Evolutionary conservation across 1,140 invertebrate genomes (phyloP).

Genomic region (Epicauta chinensis): DNA sequence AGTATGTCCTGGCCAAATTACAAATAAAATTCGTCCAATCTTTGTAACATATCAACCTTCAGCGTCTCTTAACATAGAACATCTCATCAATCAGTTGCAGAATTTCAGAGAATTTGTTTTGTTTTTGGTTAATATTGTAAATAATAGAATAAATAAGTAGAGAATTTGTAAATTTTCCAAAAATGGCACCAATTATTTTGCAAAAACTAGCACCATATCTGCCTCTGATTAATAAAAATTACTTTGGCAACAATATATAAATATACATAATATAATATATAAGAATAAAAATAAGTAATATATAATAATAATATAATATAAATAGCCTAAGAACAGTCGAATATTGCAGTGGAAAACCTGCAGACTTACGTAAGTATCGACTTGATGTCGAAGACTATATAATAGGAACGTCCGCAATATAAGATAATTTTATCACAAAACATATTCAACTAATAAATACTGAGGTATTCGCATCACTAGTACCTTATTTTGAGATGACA

Average conservation of each 20-base stretch:
- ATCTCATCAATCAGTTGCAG: no score
- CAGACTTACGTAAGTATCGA: conserved; percentile 15
- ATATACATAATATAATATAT: background rate
- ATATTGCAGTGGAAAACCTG: conserved; percentile 8
- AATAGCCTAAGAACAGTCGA: conserved; percentile 16
- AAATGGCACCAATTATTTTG: conserved; percentile 2
- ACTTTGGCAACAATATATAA: conserved; percentile 25
- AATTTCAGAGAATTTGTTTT: no score
- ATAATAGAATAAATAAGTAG: conserved; percentile 11
- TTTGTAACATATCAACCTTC: no score
- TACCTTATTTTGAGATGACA: conserved; percentile 8
- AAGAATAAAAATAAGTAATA: no score
- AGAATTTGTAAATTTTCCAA: conserved; percentile 5
- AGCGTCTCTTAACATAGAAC: no score
- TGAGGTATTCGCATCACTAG: conserved; percentile 25
- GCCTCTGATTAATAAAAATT: conserved; percentile 9
- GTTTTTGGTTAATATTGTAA: no score
- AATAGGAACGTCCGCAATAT: conserved; percentile 29
- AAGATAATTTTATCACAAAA: conserved; percentile 34
- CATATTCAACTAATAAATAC: conserved; percentile 28
- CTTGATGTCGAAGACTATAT: conserved; percentile 15
- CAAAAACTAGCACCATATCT: no score
- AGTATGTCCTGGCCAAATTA: conserved; percentile 14
- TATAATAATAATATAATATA: no score
- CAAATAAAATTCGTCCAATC: background rate